phyloP scores from a whole-genome alignment of 2,797 vertebrate genomes.

The Apogon talboti region DNA sequence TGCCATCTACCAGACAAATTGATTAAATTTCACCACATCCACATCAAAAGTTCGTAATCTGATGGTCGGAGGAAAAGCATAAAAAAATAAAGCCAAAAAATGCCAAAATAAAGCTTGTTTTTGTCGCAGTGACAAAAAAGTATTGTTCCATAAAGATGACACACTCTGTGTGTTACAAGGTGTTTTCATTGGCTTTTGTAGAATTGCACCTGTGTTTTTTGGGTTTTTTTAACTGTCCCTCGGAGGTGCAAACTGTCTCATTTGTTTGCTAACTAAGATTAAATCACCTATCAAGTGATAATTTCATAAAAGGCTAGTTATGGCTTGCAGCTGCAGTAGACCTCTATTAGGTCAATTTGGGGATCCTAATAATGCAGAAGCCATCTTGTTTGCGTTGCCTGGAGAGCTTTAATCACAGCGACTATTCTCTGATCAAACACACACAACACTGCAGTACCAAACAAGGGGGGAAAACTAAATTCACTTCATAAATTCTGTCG shows the following conservation, averaged over 20 bases:
- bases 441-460: neutral
- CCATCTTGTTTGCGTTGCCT: constrained; percentile 19
- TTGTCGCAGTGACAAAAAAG: neutral
- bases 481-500: neutral
- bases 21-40: constrained; percentile 3
- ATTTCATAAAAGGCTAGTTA: constrained; percentile 53
- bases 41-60: neutral
- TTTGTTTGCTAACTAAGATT: constrained; percentile 21
- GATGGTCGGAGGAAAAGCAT: neutral
- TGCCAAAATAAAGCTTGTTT: constrained; percentile 9
- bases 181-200: constrained; percentile 4
- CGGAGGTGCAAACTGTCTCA: constrained; percentile 17
- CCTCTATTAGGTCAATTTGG: constrained; percentile 56
- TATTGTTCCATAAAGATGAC: neutral
- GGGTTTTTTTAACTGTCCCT: constrained; percentile 1
- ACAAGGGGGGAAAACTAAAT: neutral
- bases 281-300: constrained; percentile 48
- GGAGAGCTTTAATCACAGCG: constrained; percentile 25
- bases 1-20: constrained; percentile 7
- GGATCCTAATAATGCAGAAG: constrained; percentile 47
- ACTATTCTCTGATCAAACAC: constrained; percentile 30
- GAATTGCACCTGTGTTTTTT: neutral
- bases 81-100: no score
- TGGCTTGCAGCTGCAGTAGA: constrained; percentile 53
- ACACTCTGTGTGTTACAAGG: neutral